phyloP scores from a whole-genome alignment of 2,888 invertebrate species.

The Melitaea athalia region DNA sequence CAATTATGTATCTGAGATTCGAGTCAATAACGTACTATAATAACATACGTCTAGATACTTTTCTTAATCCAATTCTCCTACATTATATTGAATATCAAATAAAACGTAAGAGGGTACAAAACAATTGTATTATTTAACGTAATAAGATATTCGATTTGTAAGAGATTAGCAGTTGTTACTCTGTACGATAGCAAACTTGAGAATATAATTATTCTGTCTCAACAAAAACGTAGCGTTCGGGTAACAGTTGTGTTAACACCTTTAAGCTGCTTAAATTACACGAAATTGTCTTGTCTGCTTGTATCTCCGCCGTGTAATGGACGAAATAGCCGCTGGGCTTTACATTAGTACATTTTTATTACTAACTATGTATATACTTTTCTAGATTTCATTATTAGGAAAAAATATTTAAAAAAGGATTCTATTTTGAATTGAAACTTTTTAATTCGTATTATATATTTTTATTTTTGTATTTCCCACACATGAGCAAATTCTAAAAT shows the following conservation, averaged over 20 bases:
- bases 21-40: too few species aligned
- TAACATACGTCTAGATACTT: too few species aligned
- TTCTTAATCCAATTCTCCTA: too few species aligned
- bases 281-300: constrained; percentile 19
- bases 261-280: constrained; percentile 25
- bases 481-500: too few species aligned
- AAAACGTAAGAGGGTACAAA: not conserved
- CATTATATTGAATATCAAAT: too few species aligned
- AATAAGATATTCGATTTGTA: constrained; percentile 1
- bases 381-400: not conserved
- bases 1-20: too few species aligned
- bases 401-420: not conserved
- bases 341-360: constrained; percentile 15
- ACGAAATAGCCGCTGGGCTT: constrained; percentile 16
- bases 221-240: constrained; percentile 40
- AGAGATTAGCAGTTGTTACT: constrained; percentile 32
- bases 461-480: too few species aligned
- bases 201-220: constrained; percentile 20
- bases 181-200: not conserved
- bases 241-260: constrained; percentile 13
- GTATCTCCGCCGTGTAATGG: constrained; percentile 22
- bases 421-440: not conserved
- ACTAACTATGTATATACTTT: not conserved
- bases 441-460: too few species aligned
- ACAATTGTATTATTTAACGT: not conserved